A percentile compares a stretch with the other conserved stretches of the same genome.
phyloP scores from a whole-genome alignment of 2,888 invertebrate species.

The Scaeva pyrastri region DNA sequence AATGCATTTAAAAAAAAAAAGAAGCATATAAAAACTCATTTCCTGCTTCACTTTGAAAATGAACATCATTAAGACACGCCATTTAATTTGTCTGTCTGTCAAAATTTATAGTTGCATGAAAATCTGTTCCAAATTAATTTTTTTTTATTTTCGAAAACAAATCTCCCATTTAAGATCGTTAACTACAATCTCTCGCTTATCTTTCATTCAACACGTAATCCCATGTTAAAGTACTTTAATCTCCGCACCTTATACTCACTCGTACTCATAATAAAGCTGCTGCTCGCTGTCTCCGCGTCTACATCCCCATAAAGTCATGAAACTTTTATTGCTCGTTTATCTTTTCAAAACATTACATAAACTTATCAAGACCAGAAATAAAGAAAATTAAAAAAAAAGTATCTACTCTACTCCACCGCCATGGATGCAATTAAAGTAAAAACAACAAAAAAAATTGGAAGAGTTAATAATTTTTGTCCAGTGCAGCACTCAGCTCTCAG shows the following conservation, averaged over 20 bases:
- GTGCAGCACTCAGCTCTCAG: neutral
- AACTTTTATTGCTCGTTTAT: conserved; percentile 61
- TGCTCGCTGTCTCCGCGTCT: conserved; percentile 1
- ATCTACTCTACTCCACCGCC: conserved; percentile 20
- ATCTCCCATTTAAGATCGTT: conserved; percentile 52
- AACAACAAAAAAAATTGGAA: conserved; percentile 17
- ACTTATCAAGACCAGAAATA: conserved; percentile 60
- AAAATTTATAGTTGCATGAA: conserved; percentile 20
- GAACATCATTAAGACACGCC: neutral
- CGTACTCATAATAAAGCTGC: too few species aligned
- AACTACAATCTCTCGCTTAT: conserved; percentile 44
- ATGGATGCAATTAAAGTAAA: conserved; percentile 32
- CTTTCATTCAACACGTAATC: conserved; percentile 36
- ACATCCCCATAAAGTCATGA: conserved; percentile 7
- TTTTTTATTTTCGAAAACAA: conserved; percentile 19
- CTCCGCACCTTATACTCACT: conserved; percentile 9
- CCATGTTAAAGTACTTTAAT: conserved; percentile 39
- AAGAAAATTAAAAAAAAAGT: neutral
- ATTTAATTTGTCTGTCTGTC: neutral
- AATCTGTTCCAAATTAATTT: neutral
- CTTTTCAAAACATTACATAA: conserved; percentile 74
- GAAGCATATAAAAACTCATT: conserved; percentile 1
- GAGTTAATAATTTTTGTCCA: conserved; percentile 38
- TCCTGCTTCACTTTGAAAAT: conserved; percentile 5
- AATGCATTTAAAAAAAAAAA: conserved; percentile 3